A percentile compares a stretch with the other conserved stretches of the same genome.
These are phyloP conservation scores for Poicephalus gulielmi DNA, from an alignment of 2,113 vertebrate genomes.

Conservation along the genomic window DNA sequence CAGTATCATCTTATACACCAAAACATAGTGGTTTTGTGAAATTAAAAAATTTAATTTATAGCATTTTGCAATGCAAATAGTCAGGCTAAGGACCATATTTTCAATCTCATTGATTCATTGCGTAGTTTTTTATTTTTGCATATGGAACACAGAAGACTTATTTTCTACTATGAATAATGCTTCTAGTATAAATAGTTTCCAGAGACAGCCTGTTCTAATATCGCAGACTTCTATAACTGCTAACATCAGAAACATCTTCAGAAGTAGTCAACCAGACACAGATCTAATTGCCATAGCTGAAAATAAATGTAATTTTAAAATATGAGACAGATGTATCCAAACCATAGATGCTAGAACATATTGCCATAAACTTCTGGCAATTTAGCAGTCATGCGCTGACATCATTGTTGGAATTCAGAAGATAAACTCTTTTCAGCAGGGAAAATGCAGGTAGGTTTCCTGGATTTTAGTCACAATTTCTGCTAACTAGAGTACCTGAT, in stretches of 20 bases:
- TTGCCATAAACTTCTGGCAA: not conserved
- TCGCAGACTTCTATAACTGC: not conserved
- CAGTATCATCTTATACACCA: not conserved
- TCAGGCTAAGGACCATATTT: not conserved
- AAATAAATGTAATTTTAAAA: conserved; percentile 47
- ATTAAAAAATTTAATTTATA: not conserved
- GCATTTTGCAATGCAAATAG: not conserved
- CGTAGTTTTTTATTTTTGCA: not conserved
- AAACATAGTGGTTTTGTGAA: not conserved
- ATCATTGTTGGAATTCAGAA: not conserved
- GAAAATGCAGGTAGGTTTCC: not conserved
- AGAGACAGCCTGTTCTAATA: not conserved
- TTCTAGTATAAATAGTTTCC: conserved; percentile 8
- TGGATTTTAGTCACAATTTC: not conserved
- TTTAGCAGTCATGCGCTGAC: not conserved
- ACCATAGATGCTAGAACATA: not conserved
- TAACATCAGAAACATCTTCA: conserved; percentile 24
- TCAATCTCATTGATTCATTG: not conserved
- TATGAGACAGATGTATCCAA: not conserved
- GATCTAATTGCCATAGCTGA: conserved; percentile 25
- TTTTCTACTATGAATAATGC: not conserved
- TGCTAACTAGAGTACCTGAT: not conserved
- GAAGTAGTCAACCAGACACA: conserved; percentile 20
- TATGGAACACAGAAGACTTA: not conserved
- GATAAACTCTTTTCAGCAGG: not conserved